A percentile compares a stretch with the other conserved stretches of the same genome.
phyloP scores from a whole-genome alignment of 2,113 vertebrate genomes.

The Myotis lucifugus region DNA sequence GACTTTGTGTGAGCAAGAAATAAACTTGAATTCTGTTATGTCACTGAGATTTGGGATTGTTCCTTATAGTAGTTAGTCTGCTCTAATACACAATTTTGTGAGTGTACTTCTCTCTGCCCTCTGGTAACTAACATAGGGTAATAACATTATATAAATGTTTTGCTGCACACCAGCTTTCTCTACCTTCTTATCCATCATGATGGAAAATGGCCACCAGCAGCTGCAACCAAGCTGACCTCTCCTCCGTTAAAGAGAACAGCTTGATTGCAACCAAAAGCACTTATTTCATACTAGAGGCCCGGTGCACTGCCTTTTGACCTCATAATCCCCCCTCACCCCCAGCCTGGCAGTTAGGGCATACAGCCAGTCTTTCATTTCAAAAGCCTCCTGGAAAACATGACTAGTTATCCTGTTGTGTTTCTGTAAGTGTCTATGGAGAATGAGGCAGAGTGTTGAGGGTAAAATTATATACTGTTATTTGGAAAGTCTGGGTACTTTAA shows the following conservation, averaged over 20 bases:
- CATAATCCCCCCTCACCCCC: neutral
- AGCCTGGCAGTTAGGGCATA: neutral
- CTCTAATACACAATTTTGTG: neutral
- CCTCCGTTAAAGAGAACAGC: neutral
- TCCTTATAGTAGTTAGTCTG: neutral
- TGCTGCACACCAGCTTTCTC: neutral
- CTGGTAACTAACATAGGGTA: too few species aligned
- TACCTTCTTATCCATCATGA: neutral
- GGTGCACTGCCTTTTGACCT: neutral
- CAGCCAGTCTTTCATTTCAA: neutral
- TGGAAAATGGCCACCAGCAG: neutral
- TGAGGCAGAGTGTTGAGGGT: neutral
- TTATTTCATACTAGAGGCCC: neutral
- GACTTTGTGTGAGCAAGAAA: neutral
- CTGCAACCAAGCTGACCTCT: neutral
- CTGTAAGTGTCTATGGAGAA: neutral
- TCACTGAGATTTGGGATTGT: neutral
- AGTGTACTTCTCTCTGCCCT: neutral
- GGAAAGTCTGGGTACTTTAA: neutral
- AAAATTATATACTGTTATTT: neutral
- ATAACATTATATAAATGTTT: neutral
- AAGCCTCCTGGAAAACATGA: slow-evolving; percentile 33
- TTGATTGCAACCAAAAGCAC: neutral
- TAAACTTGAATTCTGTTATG: neutral
- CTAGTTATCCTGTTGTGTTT: neutral